A percentile compares a stretch with the other conserved stretches of the same genome.
Conservation (phyloP, 2,797 vertebrate genomes). For the Erethizon dorsatum region DNA sequence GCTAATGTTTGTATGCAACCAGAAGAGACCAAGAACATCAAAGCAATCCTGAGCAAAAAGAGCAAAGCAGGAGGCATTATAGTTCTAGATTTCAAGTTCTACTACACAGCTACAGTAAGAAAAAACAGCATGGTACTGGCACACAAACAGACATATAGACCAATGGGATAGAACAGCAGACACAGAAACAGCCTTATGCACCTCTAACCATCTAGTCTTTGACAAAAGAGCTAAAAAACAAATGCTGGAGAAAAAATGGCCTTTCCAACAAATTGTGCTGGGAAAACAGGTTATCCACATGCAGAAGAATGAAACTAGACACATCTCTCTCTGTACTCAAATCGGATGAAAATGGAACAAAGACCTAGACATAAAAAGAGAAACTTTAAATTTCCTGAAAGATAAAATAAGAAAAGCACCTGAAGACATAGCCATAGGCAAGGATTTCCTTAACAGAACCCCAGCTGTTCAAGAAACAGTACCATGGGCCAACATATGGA, state of each 20-base stretch:
- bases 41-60: not conserved
- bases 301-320: not conserved
- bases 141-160: not conserved
- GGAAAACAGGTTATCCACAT: no score
- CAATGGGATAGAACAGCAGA: not conserved
- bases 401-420: not conserved
- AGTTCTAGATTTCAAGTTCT: not conserved
- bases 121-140: not conserved
- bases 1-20: not conserved
- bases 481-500: not conserved
- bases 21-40: not conserved
- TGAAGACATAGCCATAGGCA: not conserved
- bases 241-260: not conserved
- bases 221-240: not conserved
- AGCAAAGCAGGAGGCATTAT: not conserved
- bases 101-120: not conserved
- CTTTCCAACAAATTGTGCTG: no score
- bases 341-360: not conserved
- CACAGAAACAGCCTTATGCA: not conserved
- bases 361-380: not conserved
- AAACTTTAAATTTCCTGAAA: not conserved
- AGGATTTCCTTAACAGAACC: not conserved
- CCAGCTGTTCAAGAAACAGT: not conserved
- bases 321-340: not conserved
- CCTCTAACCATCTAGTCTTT: not conserved